phyloP scores from a whole-genome alignment of 2,797 vertebrate genomes.

The Fratercula arctica region DNA sequence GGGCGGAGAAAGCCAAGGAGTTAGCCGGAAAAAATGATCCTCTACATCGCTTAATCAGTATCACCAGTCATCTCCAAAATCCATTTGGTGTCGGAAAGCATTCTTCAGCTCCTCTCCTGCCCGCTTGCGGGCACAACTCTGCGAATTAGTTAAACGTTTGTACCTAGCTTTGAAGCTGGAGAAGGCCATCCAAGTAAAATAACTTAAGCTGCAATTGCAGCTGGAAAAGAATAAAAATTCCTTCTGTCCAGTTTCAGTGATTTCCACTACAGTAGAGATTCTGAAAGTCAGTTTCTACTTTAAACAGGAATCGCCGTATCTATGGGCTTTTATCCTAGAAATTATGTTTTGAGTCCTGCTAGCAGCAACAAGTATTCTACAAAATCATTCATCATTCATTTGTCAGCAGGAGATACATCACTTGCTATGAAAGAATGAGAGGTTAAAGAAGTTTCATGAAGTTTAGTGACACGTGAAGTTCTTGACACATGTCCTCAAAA shows the following conservation, averaged over 20 bases:
- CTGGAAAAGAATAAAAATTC: not conserved
- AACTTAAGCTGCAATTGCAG: not conserved
- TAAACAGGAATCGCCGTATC: not conserved
- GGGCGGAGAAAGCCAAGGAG: not conserved
- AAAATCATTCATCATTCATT: not conserved
- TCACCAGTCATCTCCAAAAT: not conserved
- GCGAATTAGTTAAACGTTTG: not conserved
- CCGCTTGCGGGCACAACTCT: not conserved
- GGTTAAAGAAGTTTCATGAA: not conserved
- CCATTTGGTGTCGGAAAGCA: not conserved
- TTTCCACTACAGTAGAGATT: not conserved
- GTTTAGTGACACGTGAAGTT: not conserved
- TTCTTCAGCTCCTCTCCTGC: not conserved
- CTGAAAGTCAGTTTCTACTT: slow-evolving; percentile 4
- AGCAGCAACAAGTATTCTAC: not conserved
- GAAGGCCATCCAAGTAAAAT: not conserved
- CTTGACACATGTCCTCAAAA: not conserved
- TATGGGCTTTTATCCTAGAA: not conserved
- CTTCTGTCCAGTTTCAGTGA: not conserved
- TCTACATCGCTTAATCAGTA: not conserved
- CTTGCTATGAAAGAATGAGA: not conserved
- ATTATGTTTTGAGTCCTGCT: not conserved
- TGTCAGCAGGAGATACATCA: not conserved
- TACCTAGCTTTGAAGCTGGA: not conserved
- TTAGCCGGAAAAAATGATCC: not conserved